phyloP scores from a whole-genome alignment of 2,797 vertebrate genomes.

The Cynodonichthys magdalenae region DNA sequence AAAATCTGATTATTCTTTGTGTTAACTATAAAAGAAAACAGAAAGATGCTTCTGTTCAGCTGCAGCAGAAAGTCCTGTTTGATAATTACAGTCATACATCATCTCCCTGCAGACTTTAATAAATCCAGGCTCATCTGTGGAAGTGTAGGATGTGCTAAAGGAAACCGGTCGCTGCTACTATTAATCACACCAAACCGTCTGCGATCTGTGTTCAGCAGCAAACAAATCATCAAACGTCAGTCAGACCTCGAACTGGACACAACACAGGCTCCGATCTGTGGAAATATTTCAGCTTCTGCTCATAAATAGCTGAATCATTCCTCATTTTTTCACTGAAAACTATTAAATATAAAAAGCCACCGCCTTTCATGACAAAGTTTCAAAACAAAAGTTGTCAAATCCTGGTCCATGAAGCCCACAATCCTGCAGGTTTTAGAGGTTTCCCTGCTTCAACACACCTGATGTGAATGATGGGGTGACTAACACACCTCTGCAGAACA shows the following conservation, averaged over 20 bases:
- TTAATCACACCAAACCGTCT: constrained; percentile 44
- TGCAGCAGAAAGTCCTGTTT: constrained; percentile 13
- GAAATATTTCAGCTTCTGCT: too few species aligned
- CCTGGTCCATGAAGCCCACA: too few species aligned
- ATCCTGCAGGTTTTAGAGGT: too few species aligned
- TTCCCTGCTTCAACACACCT: too few species aligned
- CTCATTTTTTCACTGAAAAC: too few species aligned
- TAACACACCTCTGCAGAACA: too few species aligned
- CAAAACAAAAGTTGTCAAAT: too few species aligned
- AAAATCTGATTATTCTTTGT: background rate
- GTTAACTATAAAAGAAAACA: background rate
- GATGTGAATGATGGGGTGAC: too few species aligned
- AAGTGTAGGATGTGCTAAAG: constrained; percentile 11
- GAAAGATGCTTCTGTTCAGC: constrained; percentile 3
- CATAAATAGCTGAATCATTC: too few species aligned
- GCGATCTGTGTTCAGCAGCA: constrained; percentile 27
- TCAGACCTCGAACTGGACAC: constrained; percentile 2
- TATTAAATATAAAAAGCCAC: too few species aligned
- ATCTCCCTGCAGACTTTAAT: constrained; percentile 16
- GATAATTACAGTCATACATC: constrained; percentile 30
- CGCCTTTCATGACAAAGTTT: too few species aligned
- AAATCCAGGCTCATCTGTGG: constrained; percentile 40
- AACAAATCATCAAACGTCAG: constrained; percentile 13
- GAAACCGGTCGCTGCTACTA: constrained; percentile 40
- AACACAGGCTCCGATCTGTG: background rate